phyloP scores from a whole-genome alignment of 2,888 invertebrate genomes.

The Eustalomyia histrio region DNA sequence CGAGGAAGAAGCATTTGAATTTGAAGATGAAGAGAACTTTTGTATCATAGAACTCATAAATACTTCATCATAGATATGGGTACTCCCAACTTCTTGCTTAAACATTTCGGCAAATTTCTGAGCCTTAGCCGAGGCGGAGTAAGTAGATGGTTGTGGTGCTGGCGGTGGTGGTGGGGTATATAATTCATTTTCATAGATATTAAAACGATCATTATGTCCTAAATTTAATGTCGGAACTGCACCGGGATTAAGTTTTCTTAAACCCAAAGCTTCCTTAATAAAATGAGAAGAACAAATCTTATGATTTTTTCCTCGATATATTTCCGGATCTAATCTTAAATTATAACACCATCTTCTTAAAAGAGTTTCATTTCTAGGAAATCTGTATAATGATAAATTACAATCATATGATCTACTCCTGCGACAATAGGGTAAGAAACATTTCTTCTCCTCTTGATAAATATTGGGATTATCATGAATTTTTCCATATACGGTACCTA shows the following conservation, averaged over 20 bases:
- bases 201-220: constrained; percentile 75
- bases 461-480: constrained; percentile 76
- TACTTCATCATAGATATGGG: constrained; percentile 55
- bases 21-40: constrained; percentile 47
- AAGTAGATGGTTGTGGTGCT: constrained; percentile 54
- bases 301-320: constrained; percentile 76
- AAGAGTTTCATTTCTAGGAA: constrained; percentile 74
- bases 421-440: constrained; percentile 74
- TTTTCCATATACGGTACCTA: constrained; percentile 74
- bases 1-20: constrained; percentile 30
- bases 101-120: constrained; percentile 57
- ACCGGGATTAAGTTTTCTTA: constrained; percentile 74
- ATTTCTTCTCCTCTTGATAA: constrained; percentile 75
- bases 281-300: constrained; percentile 76
- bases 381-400: constrained; percentile 75
- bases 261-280: constrained; percentile 75
- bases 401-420: constrained; percentile 75
- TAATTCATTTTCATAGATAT: constrained; percentile 75
- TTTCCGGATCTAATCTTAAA: constrained; percentile 73
- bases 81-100: constrained; percentile 47
- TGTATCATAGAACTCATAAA: constrained; percentile 51
- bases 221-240: constrained; percentile 75
- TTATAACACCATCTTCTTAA: constrained; percentile 76
- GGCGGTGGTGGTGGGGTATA: constrained; percentile 73
- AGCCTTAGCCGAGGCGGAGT: constrained; percentile 42